Base-by-base conservation (phyloP, 2,113 vertebrate species). In the Peromyscus polionotus region DNA sequence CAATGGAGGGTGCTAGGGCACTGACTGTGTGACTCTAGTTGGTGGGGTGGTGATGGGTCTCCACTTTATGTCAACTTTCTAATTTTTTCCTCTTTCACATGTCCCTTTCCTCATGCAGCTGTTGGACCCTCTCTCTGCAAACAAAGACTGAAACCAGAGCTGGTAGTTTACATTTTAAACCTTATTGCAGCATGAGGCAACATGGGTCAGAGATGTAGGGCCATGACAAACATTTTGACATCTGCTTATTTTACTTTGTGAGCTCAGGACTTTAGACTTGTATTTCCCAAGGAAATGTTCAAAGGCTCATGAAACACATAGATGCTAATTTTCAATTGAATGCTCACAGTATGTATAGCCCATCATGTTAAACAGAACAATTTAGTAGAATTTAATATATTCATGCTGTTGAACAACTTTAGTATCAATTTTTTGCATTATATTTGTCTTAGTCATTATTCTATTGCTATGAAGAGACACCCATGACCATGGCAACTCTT, bases 221-320 rank as follows among this genome's bases (percentile, higher is more conserved):
- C 2, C 8, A 42, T 59, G 36, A 28, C 17, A 28, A 61, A 61
- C 22, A 2, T 0, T 48, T 59, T 88, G 68, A 59, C 51, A 61
- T 65, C 22, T 5, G 0, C 7, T 61, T 3, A 1, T 4, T 24
- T n/a, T 48, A 10, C 0, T 81, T 22, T 72, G 5, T 68, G 17
- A 76, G 33, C 3, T 31, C 45, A 24, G 8, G 3, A n/a, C 4
- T 51, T 36, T 14, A 26, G 12, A 24, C 16, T 22, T 22, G 0
- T 59, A 26, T 83, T 83, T 68, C 12, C 7, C 11, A 65, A 88
- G 26, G 22, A 13, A 24, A 4, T 26, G 5, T 16, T 68, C 31
- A 26, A 14, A 48, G 42, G 13, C n/a, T 67, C 33, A 31, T 36
- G 39, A 61, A 42, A 63, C n/a, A 42, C n/a, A 65, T 1, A 48